Evolutionary conservation across 1,140 invertebrate species (phyloP).

Genomic region (Orussus abietinus): DNA sequence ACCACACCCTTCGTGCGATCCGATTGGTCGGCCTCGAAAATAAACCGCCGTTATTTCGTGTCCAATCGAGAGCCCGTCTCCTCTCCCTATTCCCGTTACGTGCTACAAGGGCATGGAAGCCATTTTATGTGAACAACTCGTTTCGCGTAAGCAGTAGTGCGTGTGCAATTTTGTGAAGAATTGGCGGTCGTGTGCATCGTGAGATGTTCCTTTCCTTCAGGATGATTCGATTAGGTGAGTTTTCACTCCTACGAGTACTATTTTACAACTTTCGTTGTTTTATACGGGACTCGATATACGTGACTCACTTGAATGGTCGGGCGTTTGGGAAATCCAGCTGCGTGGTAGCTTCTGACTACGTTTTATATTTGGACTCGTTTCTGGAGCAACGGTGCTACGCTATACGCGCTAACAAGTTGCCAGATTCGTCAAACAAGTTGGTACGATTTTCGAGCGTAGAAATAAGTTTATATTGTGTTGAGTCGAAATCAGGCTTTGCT

Average conservation of each 20-base stretch:
- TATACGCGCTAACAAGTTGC: background rate
- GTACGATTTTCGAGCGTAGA: background rate
- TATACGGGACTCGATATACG: background rate
- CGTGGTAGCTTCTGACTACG: slow-evolving; percentile 1
- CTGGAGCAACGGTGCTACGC: background rate
- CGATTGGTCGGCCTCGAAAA: no score
- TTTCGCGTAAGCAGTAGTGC: slow-evolving; percentile 20
- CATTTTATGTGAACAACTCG: slow-evolving; percentile 24
- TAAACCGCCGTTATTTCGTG: no score
- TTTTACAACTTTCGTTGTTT: background rate
- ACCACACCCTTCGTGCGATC: no score
- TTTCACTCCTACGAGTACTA: no score
- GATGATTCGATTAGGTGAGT: no score
- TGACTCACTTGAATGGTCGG: background rate
- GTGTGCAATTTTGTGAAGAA: slow-evolving; percentile 18
- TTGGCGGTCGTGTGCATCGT: background rate
- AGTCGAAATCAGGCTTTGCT: background rate
- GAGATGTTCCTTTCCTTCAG: no score
- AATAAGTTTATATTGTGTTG: background rate
- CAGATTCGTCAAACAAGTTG: background rate
- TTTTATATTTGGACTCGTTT: background rate
- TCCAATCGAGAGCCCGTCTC: no score
- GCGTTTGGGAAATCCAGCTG: background rate
- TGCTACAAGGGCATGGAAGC: slow-evolving; percentile 17
- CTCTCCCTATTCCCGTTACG: no score